Base-by-base conservation (phyloP, 2,888 invertebrate genomes). In the Philhelius pedissequus region DNA sequence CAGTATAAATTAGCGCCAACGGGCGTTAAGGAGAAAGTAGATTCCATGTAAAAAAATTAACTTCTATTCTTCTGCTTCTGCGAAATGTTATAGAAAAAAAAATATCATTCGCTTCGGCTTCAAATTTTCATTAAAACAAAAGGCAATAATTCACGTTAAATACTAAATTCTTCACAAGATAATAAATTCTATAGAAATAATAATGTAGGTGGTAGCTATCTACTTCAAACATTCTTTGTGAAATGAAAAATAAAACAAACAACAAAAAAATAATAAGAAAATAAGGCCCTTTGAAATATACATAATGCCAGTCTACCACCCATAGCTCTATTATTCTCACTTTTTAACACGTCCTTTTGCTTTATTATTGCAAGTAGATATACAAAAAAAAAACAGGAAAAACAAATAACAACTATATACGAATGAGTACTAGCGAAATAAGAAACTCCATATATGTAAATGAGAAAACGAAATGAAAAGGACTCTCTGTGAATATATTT, bases 381-480 rank as follows among this genome's bases (percentile, higher is more conserved):
- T n/a, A 22, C 18, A 62, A 32, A 58, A 69, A 38, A 62, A 32
- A 58, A 69, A 38, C 15, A 69, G 8, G 15, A 58, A 74, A n/a
- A 32, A 62, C 43, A 62, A 43, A 62, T 35, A 56, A 54, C 18
- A 30, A 54, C 30, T 32, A 32, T 18, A n/a, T n/a, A n/a, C n/a
- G n/a, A n/a, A n/a, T n/a, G n/a, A n/a, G n/a, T n/a, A 43, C 15
- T 2, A 52, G 20, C 6, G 0, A 54, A 64, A 45, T 25, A 62
- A 64, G n/a, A 20, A 64, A 64, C 48, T 64, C 64, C 68, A 60
- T 48, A 60, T 48, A 74, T 75, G 54, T 54, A 79, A 77, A 56
- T 43, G 62, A 48, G 32, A 30, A 64, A 43, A 56, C 20, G n/a
- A 64, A 45, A 62, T 66, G 30, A 71, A 82, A 81, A 76, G 45